Base-by-base conservation (phyloP, 1,140 invertebrate species). In the Trissolcus basalis region DNA sequence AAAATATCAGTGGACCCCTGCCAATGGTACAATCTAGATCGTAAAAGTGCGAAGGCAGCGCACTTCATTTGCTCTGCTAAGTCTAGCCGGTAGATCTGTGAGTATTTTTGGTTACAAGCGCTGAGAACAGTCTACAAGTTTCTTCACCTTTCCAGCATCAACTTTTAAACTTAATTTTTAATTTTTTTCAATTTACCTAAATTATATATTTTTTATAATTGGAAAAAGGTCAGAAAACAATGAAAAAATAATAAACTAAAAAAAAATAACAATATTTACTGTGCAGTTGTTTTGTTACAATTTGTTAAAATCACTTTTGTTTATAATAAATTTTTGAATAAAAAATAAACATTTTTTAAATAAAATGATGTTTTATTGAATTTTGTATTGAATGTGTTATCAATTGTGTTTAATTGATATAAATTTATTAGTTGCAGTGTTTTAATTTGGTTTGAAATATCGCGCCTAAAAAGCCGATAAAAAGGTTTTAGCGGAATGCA, bases 21-120 rank as follows among this genome's bases (percentile, higher is more conserved):
- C 82, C 80, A 86, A 83, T 80, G 48, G 78, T 77, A 82, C 32
- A 63, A 78, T 83, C 79, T 85, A 85, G 78, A 85, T 64, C 73
- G 41, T 77, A 53, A 32, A 63, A 32, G 69, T 58, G 14, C 50
- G 8, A 27, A 15, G 9, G 10, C 51, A 48, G 47, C 71, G 54
- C 41, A 63, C 39, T 60, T 48, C 50, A 35, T 50, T 45, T 41
- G 53, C 47, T 48, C 11, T 15, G 4, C n/a, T 12, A 48, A 16
- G 43, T 44, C 27, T 33, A 9, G 36, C 32, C 35, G 15, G n/a
- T 6, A 10, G 33, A 4, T 1, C 55, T 50, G 53, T 33, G 19
- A 76, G 47, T 86, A 86, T 86, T 86, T 86, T 85, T 78, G 79
- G 83, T 75, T 50, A 45, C 36, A 78, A 81, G 49, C 65, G 68